Percentiles rank a stretch among this genome's conserved stretches.
Conservation (phyloP, 1,140 invertebrate species). For the Stenopsyche tienmushanensis region DNA sequence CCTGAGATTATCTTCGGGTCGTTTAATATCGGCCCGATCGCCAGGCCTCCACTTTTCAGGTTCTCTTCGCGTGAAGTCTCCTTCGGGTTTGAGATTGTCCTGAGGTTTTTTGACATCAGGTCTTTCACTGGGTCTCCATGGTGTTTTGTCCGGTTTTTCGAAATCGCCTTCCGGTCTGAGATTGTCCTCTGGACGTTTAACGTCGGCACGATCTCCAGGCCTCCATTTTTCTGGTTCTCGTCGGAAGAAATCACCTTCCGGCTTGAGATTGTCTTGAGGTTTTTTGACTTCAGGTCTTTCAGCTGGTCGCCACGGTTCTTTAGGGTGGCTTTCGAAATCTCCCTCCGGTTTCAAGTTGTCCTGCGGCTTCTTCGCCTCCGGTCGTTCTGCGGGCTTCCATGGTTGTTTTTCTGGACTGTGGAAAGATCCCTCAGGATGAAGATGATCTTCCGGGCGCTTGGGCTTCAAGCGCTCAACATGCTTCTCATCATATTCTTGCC, state of each 20-base stretch:
- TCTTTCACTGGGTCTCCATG: constrained; percentile 59
- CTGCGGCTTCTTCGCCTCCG: constrained; percentile 54
- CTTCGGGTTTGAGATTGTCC: constrained; percentile 61
- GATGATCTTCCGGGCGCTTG: constrained; percentile 58
- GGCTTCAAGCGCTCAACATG: constrained; percentile 57
- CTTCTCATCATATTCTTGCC: constrained; percentile 66
- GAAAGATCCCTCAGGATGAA: constrained; percentile 58
- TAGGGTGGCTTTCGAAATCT: constrained; percentile 58
- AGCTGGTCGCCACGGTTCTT: constrained; percentile 55
- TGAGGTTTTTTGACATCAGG: constrained; percentile 55
- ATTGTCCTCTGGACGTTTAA: constrained; percentile 56
- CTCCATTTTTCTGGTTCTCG: constrained; percentile 49
- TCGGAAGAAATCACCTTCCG: constrained; percentile 61
- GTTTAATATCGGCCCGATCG: constrained; percentile 55
- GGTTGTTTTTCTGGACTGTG: constrained; percentile 47
- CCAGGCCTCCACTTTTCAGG: constrained; percentile 51
- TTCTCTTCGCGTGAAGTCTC: constrained; percentile 55
- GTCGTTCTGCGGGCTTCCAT: constrained; percentile 54
- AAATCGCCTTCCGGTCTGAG: constrained; percentile 63
- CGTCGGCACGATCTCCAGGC: constrained; percentile 49
- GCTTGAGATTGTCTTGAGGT: constrained; percentile 60
- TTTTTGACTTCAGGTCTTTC: constrained; percentile 58
- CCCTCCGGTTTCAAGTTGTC: constrained; percentile 61
- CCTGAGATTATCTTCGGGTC: constrained; percentile 49
- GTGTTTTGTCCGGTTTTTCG: constrained; percentile 51